phyloP scores from a whole-genome alignment of 2,888 invertebrate genomes.

The Leucoma salicis region DNA sequence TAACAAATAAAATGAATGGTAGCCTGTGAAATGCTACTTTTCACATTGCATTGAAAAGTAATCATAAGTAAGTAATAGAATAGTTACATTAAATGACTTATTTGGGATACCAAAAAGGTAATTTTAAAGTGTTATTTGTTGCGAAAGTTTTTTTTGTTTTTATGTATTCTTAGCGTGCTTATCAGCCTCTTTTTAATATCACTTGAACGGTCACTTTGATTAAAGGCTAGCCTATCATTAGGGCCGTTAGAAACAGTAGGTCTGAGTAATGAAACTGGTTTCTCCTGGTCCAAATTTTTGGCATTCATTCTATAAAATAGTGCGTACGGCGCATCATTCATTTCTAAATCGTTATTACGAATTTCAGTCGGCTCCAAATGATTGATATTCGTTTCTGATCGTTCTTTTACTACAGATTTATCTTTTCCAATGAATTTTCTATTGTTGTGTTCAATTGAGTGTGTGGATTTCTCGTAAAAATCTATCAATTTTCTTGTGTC shows the following conservation, averaged over 20 bases:
- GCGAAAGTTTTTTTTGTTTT: slow-evolving; percentile 25
- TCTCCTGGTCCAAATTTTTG: slow-evolving; percentile 37
- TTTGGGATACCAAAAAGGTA: neutral
- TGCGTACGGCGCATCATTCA: slow-evolving; percentile 48
- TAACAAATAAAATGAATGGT: neutral
- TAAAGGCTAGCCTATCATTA: slow-evolving; percentile 13
- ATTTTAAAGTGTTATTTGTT: neutral
- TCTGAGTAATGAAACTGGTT: slow-evolving; percentile 25
- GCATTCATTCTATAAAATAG: slow-evolving; percentile 56
- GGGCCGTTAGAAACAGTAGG: slow-evolving; percentile 25
- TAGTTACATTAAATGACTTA: too few species aligned
- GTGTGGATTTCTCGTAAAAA: slow-evolving; percentile 29
- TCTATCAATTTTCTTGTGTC: slow-evolving; percentile 9
- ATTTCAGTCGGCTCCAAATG: slow-evolving; percentile 32
- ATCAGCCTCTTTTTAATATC: slow-evolving; percentile 20
- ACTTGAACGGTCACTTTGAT: slow-evolving; percentile 22
- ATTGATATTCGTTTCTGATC: slow-evolving; percentile 1
- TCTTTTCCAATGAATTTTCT: slow-evolving; percentile 45
- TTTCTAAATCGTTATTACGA: slow-evolving; percentile 29
- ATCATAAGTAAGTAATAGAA: neutral
- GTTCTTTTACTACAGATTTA: slow-evolving; percentile 24
- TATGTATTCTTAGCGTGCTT: slow-evolving; percentile 29
- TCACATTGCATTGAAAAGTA: neutral
- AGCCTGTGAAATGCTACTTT: neutral
- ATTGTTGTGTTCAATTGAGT: slow-evolving; percentile 32